A percentile compares a stretch with the other conserved stretches of the same genome.
These are phyloP conservation scores for Andrena marginata DNA, from an alignment of 2,888 invertebrate genomes.

Conservation along the genomic window DNA sequence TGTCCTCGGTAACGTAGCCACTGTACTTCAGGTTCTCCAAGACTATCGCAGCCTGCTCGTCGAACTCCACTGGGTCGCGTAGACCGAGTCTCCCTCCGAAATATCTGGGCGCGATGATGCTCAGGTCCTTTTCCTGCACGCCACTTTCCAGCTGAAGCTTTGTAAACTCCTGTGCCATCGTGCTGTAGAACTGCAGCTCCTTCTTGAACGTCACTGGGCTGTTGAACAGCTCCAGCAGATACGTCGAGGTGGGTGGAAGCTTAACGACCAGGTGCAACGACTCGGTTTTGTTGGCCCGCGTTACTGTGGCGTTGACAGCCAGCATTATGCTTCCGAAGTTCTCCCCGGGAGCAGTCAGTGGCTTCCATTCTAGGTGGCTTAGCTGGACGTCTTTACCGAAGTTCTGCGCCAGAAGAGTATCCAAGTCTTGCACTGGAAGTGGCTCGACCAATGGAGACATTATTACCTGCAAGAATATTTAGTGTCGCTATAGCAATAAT, in stretches of 20 bases:
- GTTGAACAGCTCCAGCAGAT: constrained; percentile 80
- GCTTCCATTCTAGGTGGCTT: constrained; percentile 78
- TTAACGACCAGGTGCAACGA: constrained; percentile 79
- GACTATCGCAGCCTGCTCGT: constrained; percentile 79
- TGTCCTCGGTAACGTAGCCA: constrained; percentile 78
- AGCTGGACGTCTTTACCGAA: constrained; percentile 72
- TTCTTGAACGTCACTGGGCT: constrained; percentile 81
- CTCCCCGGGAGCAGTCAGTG: constrained; percentile 82
- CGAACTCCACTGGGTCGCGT: constrained; percentile 72
- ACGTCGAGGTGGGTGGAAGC: constrained; percentile 80
- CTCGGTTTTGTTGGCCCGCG: constrained; percentile 58
- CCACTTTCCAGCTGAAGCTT: constrained; percentile 73
- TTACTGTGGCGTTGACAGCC: constrained; percentile 74
- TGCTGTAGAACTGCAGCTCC: constrained; percentile 80
- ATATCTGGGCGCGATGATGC: constrained; percentile 76
- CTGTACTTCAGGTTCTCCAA: constrained; percentile 80
- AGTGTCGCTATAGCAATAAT: neutral
- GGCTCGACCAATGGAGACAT: constrained; percentile 48
- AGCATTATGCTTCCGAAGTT: constrained; percentile 83
- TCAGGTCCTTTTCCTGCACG: constrained; percentile 68
- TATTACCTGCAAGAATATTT: constrained; percentile 50
- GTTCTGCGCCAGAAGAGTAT: constrained; percentile 71
- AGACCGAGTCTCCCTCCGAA: constrained; percentile 81
- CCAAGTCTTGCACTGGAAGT: constrained; percentile 76
- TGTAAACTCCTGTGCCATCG: constrained; percentile 75